Evolutionary conservation across 2,888 invertebrate species (phyloP).

Genomic region (Chirona hameri): DNA sequence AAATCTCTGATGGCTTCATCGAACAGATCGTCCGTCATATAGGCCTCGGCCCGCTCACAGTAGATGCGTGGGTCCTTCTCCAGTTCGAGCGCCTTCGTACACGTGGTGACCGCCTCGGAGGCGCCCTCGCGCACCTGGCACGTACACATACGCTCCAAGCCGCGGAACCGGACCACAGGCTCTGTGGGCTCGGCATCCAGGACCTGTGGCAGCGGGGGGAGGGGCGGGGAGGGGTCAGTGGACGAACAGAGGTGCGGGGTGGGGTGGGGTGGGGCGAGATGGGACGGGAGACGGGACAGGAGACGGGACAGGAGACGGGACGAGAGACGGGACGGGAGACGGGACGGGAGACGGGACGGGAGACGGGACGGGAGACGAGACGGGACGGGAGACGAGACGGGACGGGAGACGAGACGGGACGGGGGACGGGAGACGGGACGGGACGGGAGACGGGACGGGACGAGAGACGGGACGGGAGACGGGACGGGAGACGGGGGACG

Average conservation of each 20-base stretch:
- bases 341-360: background rate
- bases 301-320: no score
- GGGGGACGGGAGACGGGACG: no score
- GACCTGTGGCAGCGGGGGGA: conserved; percentile 44
- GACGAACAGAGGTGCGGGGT: no score
- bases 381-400: no score
- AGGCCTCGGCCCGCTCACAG: conserved; percentile 90
- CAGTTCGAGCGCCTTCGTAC: conserved; percentile 73
- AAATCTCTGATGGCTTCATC: conserved; percentile 61
- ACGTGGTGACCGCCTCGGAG: conserved; percentile 68
- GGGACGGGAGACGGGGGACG: no score
- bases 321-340: no score
- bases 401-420: no score
- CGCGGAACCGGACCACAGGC: conserved; percentile 67
- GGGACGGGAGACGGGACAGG: no score
- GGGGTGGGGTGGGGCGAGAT: no score
- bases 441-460: no score
- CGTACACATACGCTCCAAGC: conserved; percentile 72
- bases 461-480: no score
- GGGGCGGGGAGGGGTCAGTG: no score
- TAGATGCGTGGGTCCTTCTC: conserved; percentile 70
- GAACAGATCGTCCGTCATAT: conserved; percentile 81
- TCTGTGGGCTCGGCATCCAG: conserved; percentile 65
- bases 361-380: background rate
- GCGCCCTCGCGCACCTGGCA: conserved; percentile 71